These are phyloP conservation scores for Otocyon megalotis DNA, from an alignment of 2,113 vertebrate species.

Conservation along the genomic window DNA sequence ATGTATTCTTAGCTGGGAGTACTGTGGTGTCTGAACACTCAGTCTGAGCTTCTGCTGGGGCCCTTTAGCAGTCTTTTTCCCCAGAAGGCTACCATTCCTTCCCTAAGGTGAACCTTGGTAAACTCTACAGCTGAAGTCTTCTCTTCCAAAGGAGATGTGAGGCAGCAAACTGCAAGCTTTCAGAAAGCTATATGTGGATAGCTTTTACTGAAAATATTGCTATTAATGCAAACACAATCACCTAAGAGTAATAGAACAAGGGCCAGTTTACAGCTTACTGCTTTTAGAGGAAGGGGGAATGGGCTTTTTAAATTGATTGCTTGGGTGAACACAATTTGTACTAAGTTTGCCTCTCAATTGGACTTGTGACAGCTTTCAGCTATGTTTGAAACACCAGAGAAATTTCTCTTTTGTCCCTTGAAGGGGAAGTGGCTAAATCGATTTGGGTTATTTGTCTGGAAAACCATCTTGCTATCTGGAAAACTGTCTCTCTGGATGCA, in stretches of 20 bases:
- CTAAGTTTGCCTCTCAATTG: slow-evolving; percentile 69
- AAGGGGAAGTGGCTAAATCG: slow-evolving; percentile 68
- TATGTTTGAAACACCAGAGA: slow-evolving; percentile 74
- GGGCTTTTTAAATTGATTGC: slow-evolving; percentile 63
- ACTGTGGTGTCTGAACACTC: not conserved
- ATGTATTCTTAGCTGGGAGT: not conserved
- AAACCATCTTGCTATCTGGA: slow-evolving; percentile 69
- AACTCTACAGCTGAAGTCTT: not conserved
- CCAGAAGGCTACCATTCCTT: not conserved
- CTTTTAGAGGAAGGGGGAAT: slow-evolving; percentile 62
- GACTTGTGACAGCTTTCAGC: slow-evolving; percentile 72
- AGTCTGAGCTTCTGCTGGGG: not conserved
- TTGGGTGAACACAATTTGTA: slow-evolving; percentile 66
- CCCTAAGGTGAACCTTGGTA: not conserved
- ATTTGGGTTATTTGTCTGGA: slow-evolving; percentile 67
- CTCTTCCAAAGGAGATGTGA: not conserved
- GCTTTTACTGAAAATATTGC: slow-evolving; percentile 64
- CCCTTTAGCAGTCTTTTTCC: not conserved
- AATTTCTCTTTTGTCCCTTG: slow-evolving; percentile 73
- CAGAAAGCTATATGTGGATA: slow-evolving; percentile 43
- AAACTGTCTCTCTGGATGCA: slow-evolving; percentile 57
- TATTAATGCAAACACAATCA: slow-evolving; percentile 70
- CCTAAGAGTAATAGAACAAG: slow-evolving; percentile 69
- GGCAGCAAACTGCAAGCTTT: slow-evolving; percentile 14
- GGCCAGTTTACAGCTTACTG: slow-evolving; percentile 8